Conservation (phyloP, 2,888 invertebrate genomes). For the Nomada ruficornis region DNA sequence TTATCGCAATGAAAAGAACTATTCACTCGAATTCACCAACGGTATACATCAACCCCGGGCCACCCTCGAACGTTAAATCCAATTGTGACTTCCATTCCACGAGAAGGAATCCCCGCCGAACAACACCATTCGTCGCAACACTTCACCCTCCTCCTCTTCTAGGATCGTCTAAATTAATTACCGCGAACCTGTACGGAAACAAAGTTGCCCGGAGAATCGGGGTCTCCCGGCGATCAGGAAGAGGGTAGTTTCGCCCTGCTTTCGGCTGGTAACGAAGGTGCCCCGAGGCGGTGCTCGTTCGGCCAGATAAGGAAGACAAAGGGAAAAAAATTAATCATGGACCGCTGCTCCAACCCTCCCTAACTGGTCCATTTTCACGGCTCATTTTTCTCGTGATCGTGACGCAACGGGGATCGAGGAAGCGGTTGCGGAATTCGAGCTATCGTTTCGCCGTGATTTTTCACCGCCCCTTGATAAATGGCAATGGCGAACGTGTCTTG, state of each 20-base stretch:
- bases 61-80: no score
- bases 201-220: conserved; percentile 7
- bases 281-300: conserved; percentile 47
- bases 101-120: neutral
- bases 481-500: conserved; percentile 41
- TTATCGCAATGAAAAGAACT: no score
- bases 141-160: neutral
- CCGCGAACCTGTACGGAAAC: conserved; percentile 23
- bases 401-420: conserved; percentile 39
- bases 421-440: conserved; percentile 63
- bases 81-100: neutral
- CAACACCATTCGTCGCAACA: neutral
- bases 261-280: conserved; percentile 34
- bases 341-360: conserved; percentile 13
- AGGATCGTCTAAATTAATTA: conserved; percentile 29
- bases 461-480: conserved; percentile 64
- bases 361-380: conserved; percentile 68
- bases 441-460: conserved; percentile 67
- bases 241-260: conserved; percentile 21
- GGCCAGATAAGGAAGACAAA: conserved; percentile 53
- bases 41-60: no score
- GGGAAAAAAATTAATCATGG: conserved; percentile 66
- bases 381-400: conserved; percentile 65
- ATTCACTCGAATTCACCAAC: no score
- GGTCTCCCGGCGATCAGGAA: conserved; percentile 8